A percentile compares a stretch with the other conserved stretches of the same genome.
Conservation (phyloP, 2,797 vertebrate species). For the Lutjanus campechanus region DNA sequence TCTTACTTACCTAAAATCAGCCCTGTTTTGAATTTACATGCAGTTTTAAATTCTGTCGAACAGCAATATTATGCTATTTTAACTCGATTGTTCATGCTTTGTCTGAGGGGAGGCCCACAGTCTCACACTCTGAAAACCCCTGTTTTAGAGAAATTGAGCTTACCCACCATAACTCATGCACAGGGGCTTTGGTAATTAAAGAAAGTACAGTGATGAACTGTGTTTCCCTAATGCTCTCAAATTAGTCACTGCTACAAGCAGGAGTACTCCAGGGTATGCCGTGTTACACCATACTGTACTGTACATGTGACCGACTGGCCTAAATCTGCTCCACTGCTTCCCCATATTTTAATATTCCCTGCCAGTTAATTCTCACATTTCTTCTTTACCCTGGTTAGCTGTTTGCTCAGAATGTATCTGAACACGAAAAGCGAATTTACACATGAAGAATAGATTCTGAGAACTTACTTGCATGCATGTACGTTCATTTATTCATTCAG, state of each 20-base stretch:
- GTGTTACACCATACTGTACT: slow-evolving; percentile 28
- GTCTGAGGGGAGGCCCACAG: too few species aligned
- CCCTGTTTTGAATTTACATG: too few species aligned
- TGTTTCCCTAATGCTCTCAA: slow-evolving; percentile 67
- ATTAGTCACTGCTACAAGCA: slow-evolving; percentile 71
- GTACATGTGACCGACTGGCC: slow-evolving; percentile 67
- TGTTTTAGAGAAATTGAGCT: slow-evolving; percentile 17
- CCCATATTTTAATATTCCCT: slow-evolving; percentile 24
- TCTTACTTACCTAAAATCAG: too few species aligned
- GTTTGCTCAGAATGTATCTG: background rate
- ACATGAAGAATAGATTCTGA: background rate
- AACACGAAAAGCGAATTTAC: background rate
- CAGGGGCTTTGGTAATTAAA: slow-evolving; percentile 68
- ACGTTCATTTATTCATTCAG: background rate
- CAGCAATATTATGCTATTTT: too few species aligned
- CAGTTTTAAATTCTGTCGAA: too few species aligned
- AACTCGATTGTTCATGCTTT: too few species aligned
- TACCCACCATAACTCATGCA: slow-evolving; percentile 36
- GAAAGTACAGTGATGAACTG: slow-evolving; percentile 64
- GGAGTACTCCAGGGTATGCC: slow-evolving; percentile 48
- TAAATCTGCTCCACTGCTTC: slow-evolving; percentile 49
- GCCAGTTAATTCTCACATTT: slow-evolving; percentile 12
- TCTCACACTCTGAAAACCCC: too few species aligned
- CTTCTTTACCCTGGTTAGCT: slow-evolving; percentile 4
- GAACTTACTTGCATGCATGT: background rate